Evolutionary conservation across 2,113 vertebrate species (phyloP), one percentile per base, ranked within the genome.

Genomic region (Eidolon helvum): DNA sequence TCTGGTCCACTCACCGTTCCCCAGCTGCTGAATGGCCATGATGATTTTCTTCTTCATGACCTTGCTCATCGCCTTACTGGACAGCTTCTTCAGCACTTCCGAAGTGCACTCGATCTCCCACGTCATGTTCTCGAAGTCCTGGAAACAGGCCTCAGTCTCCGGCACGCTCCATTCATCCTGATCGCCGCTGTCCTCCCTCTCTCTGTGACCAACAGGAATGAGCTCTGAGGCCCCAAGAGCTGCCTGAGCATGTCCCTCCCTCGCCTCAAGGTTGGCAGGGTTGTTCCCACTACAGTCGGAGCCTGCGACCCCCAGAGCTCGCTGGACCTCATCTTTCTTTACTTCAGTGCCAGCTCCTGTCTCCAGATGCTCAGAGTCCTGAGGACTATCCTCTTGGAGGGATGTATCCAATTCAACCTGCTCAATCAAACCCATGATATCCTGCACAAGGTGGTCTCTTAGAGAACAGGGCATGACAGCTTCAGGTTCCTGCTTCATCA

Each of bases 71-170:
- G 94, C 97, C 96, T 99, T 99, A 96, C 98, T 98, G 18, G 97
- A 98, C 78, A 99, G 95, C 1, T 98, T 99, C 97, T 99, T 99
- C 16, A 99, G 94, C 80, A 80, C 96, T 86, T 99, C 99, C 6
- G 99, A 98, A 40, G 99, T 99, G 35, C 99, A 99, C 79, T 99
- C 99, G 1, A 99, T 98, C 97, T 99, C 99, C 99, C 99, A 99
- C 1, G 99, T 99, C 99, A 99, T 99, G 75, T 98, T 99, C 97
- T 99, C 99, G 18, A 99, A 99, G 95, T 99, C 99, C 94, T 98
- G 98, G 40, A 98, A 87, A 2, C 96, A 91, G 0, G 87, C n/a
- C 69, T 98, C 98, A 15, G 98, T 77, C 33, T 98, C 97, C 48
- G 95, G 55, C n/a, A 92, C 40, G 33, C 21, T 97, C 93, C 77